These are phyloP conservation scores for Cliona cf. orientalis DNA, from an alignment of 37 sponge, comb jelly and placozoan species.

Conservation along the genomic window DNA sequence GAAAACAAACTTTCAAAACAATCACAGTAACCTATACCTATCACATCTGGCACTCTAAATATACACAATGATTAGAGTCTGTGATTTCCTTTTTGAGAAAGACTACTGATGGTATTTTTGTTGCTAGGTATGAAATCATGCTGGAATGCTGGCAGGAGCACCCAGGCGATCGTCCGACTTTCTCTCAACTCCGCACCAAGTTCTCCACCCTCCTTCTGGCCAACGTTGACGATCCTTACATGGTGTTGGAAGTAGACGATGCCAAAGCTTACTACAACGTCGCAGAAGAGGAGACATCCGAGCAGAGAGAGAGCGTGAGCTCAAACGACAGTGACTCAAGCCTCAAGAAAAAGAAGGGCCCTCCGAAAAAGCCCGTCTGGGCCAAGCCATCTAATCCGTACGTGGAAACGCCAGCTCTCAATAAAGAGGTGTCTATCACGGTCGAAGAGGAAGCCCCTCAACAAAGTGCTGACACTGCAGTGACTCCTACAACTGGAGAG, in stretches of 20 bases:
- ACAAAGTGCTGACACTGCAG: background rate
- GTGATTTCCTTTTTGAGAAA: no score
- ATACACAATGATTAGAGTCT: no score
- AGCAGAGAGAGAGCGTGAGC: background rate
- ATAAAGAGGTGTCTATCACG: background rate
- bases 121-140: slow-evolving; percentile 64
- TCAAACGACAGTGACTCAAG: slow-evolving; percentile 5
- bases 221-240: slow-evolving; percentile 22
- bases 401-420: background rate
- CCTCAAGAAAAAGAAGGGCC: slow-evolving; percentile 6
- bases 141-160: slow-evolving; percentile 62
- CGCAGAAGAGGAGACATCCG: slow-evolving; percentile 5
- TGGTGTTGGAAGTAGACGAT: slow-evolving; percentile 45
- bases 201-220: slow-evolving; percentile 36
- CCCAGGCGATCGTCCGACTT: slow-evolving; percentile 39
- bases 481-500: no score
- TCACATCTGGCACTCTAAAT: no score
- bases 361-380: slow-evolving; percentile 11
- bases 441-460: slow-evolving; percentile 1
- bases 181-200: slow-evolving; percentile 32
- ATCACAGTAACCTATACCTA: no score
- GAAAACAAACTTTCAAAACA: no score
- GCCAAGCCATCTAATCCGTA: slow-evolving; percentile 1
- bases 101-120: no score
- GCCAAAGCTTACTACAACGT: slow-evolving; percentile 36